A percentile compares a stretch with the other conserved stretches of the same genome.
phyloP scores from a whole-genome alignment of 2,888 invertebrate genomes.

The Chloroclystis v-ata region DNA sequence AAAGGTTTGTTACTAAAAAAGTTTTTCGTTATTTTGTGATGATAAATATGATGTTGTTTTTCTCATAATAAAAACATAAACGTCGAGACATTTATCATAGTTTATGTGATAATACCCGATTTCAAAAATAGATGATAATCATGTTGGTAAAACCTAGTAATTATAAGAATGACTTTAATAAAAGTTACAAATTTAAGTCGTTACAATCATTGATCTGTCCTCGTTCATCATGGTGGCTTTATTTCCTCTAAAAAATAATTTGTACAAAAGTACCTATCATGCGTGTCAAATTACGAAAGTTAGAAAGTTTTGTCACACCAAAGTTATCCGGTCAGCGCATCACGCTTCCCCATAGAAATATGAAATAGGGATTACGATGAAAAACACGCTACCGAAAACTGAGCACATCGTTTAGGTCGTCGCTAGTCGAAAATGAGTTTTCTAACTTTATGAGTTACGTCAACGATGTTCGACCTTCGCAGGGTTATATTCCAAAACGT shows the following conservation, averaged over 20 bases:
- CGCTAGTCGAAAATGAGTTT: slow-evolving; percentile 49
- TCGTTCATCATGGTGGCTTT: no score
- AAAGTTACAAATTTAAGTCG: no score
- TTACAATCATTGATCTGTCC: no score
- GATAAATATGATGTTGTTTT: no score
- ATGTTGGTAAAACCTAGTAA: no score
- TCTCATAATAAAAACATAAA: no score
- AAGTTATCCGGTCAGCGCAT: slow-evolving; percentile 21
- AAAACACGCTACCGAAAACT: slow-evolving; percentile 24
- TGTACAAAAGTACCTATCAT: slow-evolving; percentile 2
- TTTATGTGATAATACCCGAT: no score
- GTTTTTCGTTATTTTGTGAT: no score
- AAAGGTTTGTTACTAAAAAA: no score
- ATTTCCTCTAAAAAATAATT: neutral
- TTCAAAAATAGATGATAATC: no score
- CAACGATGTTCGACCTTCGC: slow-evolving; percentile 35
- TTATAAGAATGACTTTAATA: no score
- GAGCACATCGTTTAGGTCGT: slow-evolving; percentile 26
- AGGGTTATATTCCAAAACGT: slow-evolving; percentile 39
- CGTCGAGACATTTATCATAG: no score
- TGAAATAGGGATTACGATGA: slow-evolving; percentile 25
- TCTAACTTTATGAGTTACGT: slow-evolving; percentile 52
- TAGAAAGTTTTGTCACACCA: slow-evolving; percentile 13
- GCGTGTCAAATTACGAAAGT: slow-evolving; percentile 9
- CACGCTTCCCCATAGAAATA: slow-evolving; percentile 17